Conservation (phyloP, 2,888 invertebrate genomes). For the Ectemnius lituratus region DNA sequence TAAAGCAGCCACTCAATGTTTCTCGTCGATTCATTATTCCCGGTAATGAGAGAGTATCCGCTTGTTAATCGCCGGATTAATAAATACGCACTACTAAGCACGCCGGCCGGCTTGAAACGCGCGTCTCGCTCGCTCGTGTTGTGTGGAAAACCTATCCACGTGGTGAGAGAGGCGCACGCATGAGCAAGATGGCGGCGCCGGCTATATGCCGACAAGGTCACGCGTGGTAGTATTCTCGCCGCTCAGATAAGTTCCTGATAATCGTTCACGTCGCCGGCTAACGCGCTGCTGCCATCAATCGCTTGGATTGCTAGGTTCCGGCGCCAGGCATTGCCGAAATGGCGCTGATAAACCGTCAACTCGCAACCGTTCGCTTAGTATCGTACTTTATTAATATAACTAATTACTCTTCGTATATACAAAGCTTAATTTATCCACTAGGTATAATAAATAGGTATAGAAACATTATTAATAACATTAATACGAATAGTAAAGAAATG, state of each 20-base stretch:
- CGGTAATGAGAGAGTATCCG: background rate
- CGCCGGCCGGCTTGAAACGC: background rate
- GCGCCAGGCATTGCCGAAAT: conserved; percentile 16
- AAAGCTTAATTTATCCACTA: too few species aligned
- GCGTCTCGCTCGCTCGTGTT: conserved; percentile 33
- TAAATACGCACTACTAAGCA: background rate
- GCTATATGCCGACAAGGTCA: conserved; percentile 67
- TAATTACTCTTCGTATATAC: too few species aligned
- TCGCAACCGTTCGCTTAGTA: too few species aligned
- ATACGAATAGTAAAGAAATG: too few species aligned
- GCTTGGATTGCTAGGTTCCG: conserved; percentile 34
- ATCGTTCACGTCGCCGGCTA: conserved; percentile 43
- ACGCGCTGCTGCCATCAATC: conserved; percentile 41
- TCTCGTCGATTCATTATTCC: background rate
- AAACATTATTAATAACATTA: too few species aligned
- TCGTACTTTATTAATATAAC: too few species aligned
- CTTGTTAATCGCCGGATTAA: background rate
- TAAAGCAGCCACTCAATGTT: too few species aligned
- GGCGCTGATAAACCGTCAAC: too few species aligned
- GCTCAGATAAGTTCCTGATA: conserved; percentile 63
- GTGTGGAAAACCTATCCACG: conserved; percentile 67
- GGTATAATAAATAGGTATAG: too few species aligned
- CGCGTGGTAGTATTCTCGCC: conserved; percentile 58
- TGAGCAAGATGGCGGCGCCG: conserved; percentile 71
- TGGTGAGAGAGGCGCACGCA: conserved; percentile 65